phyloP scores from a whole-genome alignment of 2,888 invertebrate species.

The Melanotus villosus region DNA sequence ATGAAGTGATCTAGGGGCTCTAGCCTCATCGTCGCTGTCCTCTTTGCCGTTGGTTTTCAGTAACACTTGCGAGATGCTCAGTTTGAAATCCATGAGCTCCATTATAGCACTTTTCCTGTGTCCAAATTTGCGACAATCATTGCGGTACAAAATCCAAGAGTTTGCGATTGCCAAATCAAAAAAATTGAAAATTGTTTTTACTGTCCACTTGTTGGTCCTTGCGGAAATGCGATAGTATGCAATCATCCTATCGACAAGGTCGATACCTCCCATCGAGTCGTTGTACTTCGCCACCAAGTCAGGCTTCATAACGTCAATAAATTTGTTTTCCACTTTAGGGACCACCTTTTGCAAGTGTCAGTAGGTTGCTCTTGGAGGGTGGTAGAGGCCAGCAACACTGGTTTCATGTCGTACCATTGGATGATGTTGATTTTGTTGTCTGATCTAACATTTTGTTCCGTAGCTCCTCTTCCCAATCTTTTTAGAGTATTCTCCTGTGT shows the following conservation, averaged over 20 bases:
- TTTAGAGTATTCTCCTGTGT: conserved; percentile 49
- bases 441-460: conserved; percentile 46
- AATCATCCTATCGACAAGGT: conserved; percentile 57
- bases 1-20: no score
- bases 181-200: conserved; percentile 32
- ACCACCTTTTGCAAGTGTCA: conserved; percentile 52
- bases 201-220: conserved; percentile 49
- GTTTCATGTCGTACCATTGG: conserved; percentile 45
- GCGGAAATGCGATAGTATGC: conserved; percentile 56
- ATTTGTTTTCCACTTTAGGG: conserved; percentile 41
- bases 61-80: conserved; percentile 47
- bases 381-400: conserved; percentile 55
- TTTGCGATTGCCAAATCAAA: conserved; percentile 31
- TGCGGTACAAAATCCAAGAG: conserved; percentile 53
- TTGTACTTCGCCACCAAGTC: conserved; percentile 55
- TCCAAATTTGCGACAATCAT: conserved; percentile 50
- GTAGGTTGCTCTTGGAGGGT: conserved; percentile 50
- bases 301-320: conserved; percentile 48
- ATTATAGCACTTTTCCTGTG: conserved; percentile 31
- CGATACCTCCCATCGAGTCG: conserved; percentile 56
- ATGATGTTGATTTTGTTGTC: conserved; percentile 55
- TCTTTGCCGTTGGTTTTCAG: no score
- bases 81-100: conserved; percentile 50
- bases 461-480: conserved; percentile 52
- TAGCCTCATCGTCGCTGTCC: no score